Evolutionary conservation across 2,797 vertebrate genomes (phyloP), one percentile per base, ranked within the genome.

Genomic region (Crenuchus spilurus): DNA sequence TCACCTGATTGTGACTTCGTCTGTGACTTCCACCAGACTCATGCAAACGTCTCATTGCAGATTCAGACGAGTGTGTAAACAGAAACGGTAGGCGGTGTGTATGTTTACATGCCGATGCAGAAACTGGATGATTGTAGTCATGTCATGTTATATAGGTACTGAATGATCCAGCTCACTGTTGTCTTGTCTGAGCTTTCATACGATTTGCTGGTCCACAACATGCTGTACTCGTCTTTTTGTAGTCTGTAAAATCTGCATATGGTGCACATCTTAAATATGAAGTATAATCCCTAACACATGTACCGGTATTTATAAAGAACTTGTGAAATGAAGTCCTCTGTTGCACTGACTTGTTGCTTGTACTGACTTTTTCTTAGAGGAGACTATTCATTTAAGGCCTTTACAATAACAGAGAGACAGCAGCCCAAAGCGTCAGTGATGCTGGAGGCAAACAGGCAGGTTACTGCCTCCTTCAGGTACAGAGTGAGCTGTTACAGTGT

Each of bases 51-150:
- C 26, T 46, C 35, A 44, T 33, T 60, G 51, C 54, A 48, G 57
- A 54, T 30, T 6, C 64, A 55, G 48, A 69, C 14, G n/a, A 55
- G 26, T 42, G 24, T 46, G 22, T 77, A 14, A 41, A 44, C 52
- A 67, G 13, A 62, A 33, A 78, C 76, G 64, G 76, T 73, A 74
- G 65, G 76, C 63, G 4, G 72, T 9, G 7, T 57, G 16, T 46
- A 26, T 18, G 4, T 39, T 63, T 73, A 3, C 68, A 13, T 73
- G 63, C 22, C 18, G 20, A 49, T 52, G 48, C 67, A 57, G 52
- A 62, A 11, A n/a, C 30, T 30, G 37, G n/a, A 22, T n/a, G 6
- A 22, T 11, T 60, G 33, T 28, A 35, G 22, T 41, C 22, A n/a
- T 61, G n/a, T n/a, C n/a, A n/a, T n/a, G n/a, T n/a, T n/a, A n/a